Percentiles rank a stretch among this genome's conserved stretches.
These are phyloP conservation scores for Gavialis gangeticus DNA, from an alignment of 2,113 vertebrate genomes.

Conservation along the genomic window DNA sequence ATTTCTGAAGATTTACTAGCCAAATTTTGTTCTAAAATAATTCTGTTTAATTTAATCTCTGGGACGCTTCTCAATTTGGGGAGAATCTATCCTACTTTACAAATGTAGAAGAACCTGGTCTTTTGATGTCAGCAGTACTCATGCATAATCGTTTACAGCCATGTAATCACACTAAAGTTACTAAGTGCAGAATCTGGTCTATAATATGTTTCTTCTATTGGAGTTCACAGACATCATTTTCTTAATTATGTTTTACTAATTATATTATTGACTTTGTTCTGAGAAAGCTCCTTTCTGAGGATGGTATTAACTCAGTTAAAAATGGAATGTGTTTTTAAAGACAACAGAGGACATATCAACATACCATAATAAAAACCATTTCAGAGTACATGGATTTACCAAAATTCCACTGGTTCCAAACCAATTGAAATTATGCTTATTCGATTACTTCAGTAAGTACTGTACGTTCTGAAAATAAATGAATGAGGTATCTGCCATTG, in stretches of 20 bases:
- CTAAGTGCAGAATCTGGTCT: background rate
- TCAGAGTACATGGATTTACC: background rate
- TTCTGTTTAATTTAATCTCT: background rate
- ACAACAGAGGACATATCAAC: background rate
- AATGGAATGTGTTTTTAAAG: background rate
- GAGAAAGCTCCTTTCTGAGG: constrained; percentile 34
- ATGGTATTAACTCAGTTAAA: constrained; percentile 26
- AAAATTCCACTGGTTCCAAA: background rate
- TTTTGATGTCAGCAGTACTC: fast-evolving
- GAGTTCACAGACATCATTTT: background rate
- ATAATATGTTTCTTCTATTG: background rate
- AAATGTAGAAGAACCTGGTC: background rate
- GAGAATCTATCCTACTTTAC: background rate
- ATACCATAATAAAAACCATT: background rate
- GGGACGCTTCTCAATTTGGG: background rate
- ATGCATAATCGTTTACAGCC: background rate
- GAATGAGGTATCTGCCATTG: background rate
- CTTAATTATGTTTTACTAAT: constrained; percentile 55
- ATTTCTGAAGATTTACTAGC: fast-evolving
- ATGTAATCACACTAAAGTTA: background rate
- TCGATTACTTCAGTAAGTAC: background rate
- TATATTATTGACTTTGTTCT: constrained; percentile 43
- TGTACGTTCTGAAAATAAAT: background rate
- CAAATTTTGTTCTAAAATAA: background rate
- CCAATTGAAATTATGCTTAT: background rate